phyloP scores from a whole-genome alignment of 2,113 vertebrate genomes.

The Vulpes ferrilata region DNA sequence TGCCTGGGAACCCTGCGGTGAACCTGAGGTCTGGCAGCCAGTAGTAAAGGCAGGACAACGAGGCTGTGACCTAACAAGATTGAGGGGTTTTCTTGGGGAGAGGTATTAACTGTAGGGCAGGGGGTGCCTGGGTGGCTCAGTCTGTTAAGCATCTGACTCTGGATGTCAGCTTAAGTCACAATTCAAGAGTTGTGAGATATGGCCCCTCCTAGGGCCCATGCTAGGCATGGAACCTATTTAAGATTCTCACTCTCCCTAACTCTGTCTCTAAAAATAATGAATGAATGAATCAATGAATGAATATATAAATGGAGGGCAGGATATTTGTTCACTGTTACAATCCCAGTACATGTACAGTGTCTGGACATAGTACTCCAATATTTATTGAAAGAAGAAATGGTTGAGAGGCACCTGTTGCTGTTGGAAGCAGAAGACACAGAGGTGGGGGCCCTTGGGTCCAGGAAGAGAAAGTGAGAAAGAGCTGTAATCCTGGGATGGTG shows the following conservation, averaged over 20 bases:
- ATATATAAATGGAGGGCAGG: background rate
- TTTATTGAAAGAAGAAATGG: background rate
- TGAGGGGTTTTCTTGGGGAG: background rate
- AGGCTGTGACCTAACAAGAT: background rate
- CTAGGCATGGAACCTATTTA: background rate
- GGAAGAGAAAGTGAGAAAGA: background rate
- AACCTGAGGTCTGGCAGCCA: background rate
- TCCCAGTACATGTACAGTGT: background rate
- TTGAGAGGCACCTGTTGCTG: background rate
- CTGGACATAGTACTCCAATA: background rate
- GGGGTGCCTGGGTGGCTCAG: background rate
- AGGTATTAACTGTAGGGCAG: background rate
- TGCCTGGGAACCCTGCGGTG: slow-evolving; percentile 73
- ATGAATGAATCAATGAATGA: background rate
- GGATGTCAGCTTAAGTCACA: background rate
- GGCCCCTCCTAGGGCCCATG: background rate
- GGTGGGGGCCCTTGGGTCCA: background rate
- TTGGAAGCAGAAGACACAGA: background rate
- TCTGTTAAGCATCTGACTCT: background rate
- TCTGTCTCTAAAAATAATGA: background rate
- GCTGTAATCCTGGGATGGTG: background rate
- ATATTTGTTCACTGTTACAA: background rate
- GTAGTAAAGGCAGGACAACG: background rate
- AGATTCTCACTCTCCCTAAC: background rate
- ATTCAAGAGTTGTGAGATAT: too few species aligned